Base-by-base conservation (phyloP, 1,140 invertebrate genomes). In the Drosophila murphyi region DNA sequence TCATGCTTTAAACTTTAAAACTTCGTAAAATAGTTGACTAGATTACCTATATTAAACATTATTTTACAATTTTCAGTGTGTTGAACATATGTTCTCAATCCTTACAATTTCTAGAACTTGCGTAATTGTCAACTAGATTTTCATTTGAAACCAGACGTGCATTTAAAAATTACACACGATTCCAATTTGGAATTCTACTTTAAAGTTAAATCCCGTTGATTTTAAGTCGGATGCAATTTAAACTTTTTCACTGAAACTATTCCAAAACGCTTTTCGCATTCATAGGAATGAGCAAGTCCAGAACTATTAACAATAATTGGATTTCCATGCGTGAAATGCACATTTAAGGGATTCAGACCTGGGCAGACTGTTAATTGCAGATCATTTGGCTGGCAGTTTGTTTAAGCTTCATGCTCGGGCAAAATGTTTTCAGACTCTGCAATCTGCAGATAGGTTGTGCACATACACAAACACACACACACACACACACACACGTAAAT, bases 381-480 rank as follows among this genome's bases (percentile, higher is more conserved):
- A 48, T 51, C 65, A 63, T 76, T 79, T 72, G 72, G 47, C 54
- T 64, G 32, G 8, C 50, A n/a, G 48, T 52, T 82, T 88, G 76
- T 88, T 79, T 88, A 83, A 57, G 12, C 59, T 86, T 63, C 79
- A 74, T 61, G 80, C 76, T 61, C 64, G 55, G 72, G 65, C 80
- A 76, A 80, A 80, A 83, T 69, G 80, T 72, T 57, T 59, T 57
- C 71, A 68, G 60, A 41, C 10, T 56, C 79, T 87, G 82, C 68
- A 80, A 48, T 50, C 60, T 47, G 47, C 60, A 87, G 82, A 86
- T 87, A 87, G 63, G 71, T 67, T 76, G 71, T 76, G 68, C 63
- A 72, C 59, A 74, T 69, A 78, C 54, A 28, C 54, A 50, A 35
- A 29, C 35, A 47, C 3, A 55, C 52, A 31, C 52, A n/a, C 52